Evolutionary conservation across 2,113 vertebrate species (phyloP).

Genomic region (Carassius auratus): DNA sequence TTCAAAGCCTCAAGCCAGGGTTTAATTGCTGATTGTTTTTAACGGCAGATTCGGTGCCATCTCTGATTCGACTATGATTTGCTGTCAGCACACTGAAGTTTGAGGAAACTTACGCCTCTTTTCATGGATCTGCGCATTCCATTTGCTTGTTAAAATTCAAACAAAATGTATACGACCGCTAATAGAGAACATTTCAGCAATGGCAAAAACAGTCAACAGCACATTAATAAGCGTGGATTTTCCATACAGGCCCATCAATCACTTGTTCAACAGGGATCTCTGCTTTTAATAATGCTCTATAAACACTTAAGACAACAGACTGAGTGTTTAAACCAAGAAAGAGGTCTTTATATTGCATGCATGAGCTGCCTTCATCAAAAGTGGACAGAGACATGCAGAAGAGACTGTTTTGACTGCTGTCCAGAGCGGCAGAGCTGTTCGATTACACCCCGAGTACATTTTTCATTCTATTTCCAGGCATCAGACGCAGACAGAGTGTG

Average conservation of each 20-base stretch:
- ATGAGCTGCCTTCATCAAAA: constrained; percentile 33
- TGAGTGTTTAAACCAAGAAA: constrained; percentile 6
- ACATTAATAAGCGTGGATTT: constrained; percentile 26
- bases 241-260: constrained; percentile 11
- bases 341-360: background rate
- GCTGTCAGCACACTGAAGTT: constrained; percentile 33
- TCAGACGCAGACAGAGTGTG: constrained; percentile 17
- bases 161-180: constrained; percentile 22
- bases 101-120: constrained; percentile 19
- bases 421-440: constrained; percentile 22
- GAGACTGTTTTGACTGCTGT: constrained; percentile 43
- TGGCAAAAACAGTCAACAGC: background rate
- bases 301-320: constrained; percentile 8
- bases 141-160: constrained; percentile 26
- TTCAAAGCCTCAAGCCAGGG: constrained; percentile 48
- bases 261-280: background rate
- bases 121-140: constrained; percentile 27
- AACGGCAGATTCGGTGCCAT: constrained; percentile 24
- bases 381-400: background rate
- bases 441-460: constrained; percentile 48
- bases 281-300: constrained; percentile 1
- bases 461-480: constrained; percentile 47
- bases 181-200: constrained; percentile 43
- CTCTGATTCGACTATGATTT: background rate
- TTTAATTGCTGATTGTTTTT: constrained; percentile 48